Evolutionary conservation across 2,797 vertebrate genomes (phyloP).

Genomic region (Psittacula echo): DNA sequence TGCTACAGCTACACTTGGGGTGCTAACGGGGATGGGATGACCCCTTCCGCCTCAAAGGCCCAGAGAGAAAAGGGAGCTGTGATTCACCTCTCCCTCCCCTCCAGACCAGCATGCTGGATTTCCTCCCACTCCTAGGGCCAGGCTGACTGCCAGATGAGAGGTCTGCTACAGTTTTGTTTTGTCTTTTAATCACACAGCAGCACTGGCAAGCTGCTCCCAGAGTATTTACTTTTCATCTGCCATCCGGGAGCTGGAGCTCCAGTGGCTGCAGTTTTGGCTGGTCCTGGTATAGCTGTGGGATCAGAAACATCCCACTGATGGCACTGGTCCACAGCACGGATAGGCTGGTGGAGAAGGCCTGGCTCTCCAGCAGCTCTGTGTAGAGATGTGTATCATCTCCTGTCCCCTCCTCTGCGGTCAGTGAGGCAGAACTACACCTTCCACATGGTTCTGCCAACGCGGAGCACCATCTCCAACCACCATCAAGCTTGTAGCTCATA

Average conservation of each 20-base stretch:
- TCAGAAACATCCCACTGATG: background rate
- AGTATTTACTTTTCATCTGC: slow-evolving; percentile 44
- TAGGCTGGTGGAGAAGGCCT: background rate
- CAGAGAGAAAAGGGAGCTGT: background rate
- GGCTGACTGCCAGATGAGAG: slow-evolving; percentile 37
- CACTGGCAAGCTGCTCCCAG: slow-evolving; percentile 14
- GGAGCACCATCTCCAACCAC: background rate
- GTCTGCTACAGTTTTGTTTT: slow-evolving; percentile 37
- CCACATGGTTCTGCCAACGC: fast-evolving
- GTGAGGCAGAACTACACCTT: background rate
- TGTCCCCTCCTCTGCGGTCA: background rate
- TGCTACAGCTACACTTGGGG: background rate
- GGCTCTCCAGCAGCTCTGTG: background rate
- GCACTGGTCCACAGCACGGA: background rate
- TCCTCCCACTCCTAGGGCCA: slow-evolving; percentile 24
- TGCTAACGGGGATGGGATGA: background rate
- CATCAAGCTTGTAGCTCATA: fast-evolving
- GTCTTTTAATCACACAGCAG: slow-evolving; percentile 42
- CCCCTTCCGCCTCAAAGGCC: background rate
- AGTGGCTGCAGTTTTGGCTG: slow-evolving; percentile 19
- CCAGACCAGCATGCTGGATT: slow-evolving; percentile 21
- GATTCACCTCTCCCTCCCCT: background rate
- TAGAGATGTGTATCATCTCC: background rate
- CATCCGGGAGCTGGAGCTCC: background rate
- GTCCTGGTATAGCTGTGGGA: background rate